Evolutionary conservation across 30 jellyfish, hydroid and myxozoan genomes (phyloP), one percentile per base, ranked within the genome.

Genomic region (Hydra vulgaris): DNA sequence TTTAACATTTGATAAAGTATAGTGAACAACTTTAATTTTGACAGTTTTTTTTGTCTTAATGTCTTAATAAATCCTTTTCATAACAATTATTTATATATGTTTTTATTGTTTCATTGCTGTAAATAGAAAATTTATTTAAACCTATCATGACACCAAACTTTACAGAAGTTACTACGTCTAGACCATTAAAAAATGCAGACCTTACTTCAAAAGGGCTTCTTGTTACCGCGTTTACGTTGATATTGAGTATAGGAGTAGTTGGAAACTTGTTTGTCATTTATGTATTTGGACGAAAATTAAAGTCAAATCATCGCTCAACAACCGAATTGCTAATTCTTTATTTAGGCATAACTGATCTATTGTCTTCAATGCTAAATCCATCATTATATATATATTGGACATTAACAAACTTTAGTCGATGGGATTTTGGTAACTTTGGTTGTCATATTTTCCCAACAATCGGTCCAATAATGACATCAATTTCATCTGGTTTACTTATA

Each of bases 401-500:
- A 17, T 19, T 25, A 21, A 21, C 23, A 0, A 17, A 70, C 16
- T 70, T 15, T 53, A 8, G 22, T 3, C 53, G 52, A 26, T 80
- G 87, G 87, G 83, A 68, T 80, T 80, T 80, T 70, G 87, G 87
- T 66, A 18, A 80, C 20, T 68, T 17, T 1, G 87, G 87, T 1
- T 80, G 87, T 52, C 71, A 66, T n/a, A 25, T 80, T 8, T 4
- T 80, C 19, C 87, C 87, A 18, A 27, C 87, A 3, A 17, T 80
- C 5, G 83, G 83, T 19, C 83, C 83, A 68, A 80, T 80, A 8
- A 66, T 70, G 83, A 66, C 83, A 27, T 12, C 83, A 7, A 72
- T 71, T 8, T 80, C 87, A 7, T 82, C 72, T 0, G 84, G 83
- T 17, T 21, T 80, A 3, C 71, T 80, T 15, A 22, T 80, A 0